Evolutionary conservation across 1,140 invertebrate genomes (phyloP).

Genomic region (Pseudomyrmex cubaensis): DNA sequence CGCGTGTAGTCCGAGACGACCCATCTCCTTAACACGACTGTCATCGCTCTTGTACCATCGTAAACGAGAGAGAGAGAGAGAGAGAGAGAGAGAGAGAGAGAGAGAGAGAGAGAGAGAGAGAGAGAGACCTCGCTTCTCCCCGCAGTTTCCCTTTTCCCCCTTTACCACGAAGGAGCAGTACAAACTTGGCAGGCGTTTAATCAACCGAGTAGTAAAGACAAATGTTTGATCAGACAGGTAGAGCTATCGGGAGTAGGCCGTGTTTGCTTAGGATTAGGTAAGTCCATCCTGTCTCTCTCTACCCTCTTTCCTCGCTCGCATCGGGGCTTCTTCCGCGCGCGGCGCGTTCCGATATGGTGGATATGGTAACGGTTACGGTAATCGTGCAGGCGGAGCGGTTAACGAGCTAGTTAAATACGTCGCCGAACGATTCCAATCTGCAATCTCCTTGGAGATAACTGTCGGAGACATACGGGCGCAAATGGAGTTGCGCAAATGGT

Average conservation of each 20-base stretch:
- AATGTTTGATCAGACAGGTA: conserved; percentile 80
- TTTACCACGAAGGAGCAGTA: conserved; percentile 57
- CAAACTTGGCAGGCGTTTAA: conserved; percentile 77
- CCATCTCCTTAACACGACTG: conserved; percentile 39
- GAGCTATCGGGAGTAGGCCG: conserved; percentile 54
- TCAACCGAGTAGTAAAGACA: conserved; percentile 80
- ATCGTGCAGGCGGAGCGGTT: conserved; percentile 43
- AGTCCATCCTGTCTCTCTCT: conserved; percentile 43
- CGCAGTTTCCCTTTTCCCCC: neutral
- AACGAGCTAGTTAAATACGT: conserved; percentile 59
- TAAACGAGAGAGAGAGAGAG: conserved; percentile 29
- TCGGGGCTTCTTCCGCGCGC: conserved; percentile 17
- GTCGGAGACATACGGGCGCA: neutral
- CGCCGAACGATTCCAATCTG: conserved; percentile 18
- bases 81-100: conserved; percentile 27
- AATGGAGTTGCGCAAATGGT: conserved; percentile 21
- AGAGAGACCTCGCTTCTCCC: conserved; percentile 8
- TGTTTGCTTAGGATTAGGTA: conserved; percentile 79
- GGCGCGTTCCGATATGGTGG: neutral
- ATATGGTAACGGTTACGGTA: conserved; percentile 44
- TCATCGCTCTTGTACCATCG: conserved; percentile 41
- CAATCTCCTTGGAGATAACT: conserved; percentile 16
- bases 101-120: conserved; percentile 29
- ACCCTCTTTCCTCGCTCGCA: neutral
- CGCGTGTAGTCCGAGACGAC: neutral